These are phyloP conservation scores for Aplodontia rufa DNA, from an alignment of 2,113 vertebrate genomes.

Conservation along the genomic window DNA sequence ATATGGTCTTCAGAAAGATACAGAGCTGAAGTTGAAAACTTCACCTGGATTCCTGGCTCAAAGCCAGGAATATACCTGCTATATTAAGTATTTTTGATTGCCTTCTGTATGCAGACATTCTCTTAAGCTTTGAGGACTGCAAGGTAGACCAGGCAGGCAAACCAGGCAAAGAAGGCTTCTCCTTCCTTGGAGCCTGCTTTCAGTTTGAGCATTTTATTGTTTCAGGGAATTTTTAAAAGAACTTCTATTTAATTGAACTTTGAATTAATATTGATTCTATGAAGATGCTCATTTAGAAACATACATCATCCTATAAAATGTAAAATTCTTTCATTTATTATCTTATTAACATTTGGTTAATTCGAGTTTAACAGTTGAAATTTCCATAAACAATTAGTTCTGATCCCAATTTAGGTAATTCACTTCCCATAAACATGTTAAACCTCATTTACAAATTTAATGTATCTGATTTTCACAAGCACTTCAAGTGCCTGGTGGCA, in stretches of 20 bases:
- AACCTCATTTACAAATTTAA: slow-evolving; percentile 33
- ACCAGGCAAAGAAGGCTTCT: background rate
- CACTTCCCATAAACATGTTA: slow-evolving; percentile 17
- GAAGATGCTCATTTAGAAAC: slow-evolving; percentile 26
- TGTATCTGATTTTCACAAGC: slow-evolving; percentile 12
- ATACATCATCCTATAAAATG: slow-evolving; percentile 27
- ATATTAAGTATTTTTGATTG: too few relatives aligned
- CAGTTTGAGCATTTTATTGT: slow-evolving; percentile 6
- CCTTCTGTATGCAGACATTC: background rate
- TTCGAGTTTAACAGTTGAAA: slow-evolving; percentile 54
- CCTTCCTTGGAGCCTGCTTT: background rate
- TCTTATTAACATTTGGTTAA: slow-evolving; percentile 36
- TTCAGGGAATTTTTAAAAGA: background rate
- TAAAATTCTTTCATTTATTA: slow-evolving; percentile 51
- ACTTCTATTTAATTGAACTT: slow-evolving; percentile 41
- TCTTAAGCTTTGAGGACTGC: background rate
- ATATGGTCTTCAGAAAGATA: background rate
- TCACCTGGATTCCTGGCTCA: background rate
- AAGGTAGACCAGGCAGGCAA: background rate
- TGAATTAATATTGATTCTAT: slow-evolving; percentile 53
- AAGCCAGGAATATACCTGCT: background rate
- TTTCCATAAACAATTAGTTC: slow-evolving; percentile 44
- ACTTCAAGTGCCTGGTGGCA: background rate
- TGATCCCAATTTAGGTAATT: slow-evolving; percentile 40
- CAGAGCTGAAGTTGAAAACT: background rate